Conservation (phyloP, 2,888 invertebrate species). For the Torymus aiolomorphi region DNA sequence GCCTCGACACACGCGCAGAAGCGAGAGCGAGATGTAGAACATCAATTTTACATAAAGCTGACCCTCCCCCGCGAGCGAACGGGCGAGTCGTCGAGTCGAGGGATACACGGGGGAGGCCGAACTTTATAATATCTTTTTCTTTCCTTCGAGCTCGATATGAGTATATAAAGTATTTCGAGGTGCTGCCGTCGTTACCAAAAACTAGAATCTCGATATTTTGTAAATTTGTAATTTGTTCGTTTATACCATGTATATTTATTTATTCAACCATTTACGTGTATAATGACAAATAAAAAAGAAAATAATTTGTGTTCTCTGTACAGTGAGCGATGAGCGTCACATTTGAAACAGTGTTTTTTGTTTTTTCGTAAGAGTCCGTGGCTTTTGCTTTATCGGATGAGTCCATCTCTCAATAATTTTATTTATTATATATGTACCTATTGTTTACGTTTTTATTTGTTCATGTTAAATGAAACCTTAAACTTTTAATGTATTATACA, state of each 20-base stretch:
- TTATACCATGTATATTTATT: slow-evolving; percentile 20
- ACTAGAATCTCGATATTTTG: slow-evolving; percentile 30
- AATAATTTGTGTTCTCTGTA: slow-evolving; percentile 18
- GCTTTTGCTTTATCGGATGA: too few relatives aligned
- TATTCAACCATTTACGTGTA: slow-evolving; percentile 27
- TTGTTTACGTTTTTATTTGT: too few relatives aligned
- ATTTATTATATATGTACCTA: too few relatives aligned
- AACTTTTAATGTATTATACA: too few relatives aligned
- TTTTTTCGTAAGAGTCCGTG: too few relatives aligned
- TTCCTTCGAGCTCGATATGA: slow-evolving; percentile 9
- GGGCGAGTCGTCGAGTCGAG: too few relatives aligned
- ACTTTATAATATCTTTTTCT: background rate
- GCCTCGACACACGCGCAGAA: background rate
- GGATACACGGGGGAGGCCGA: background rate
- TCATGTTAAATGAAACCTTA: too few relatives aligned
- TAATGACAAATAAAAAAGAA: background rate
- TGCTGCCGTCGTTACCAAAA: slow-evolving; percentile 33
- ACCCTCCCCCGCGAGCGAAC: background rate
- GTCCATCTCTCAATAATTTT: too few relatives aligned
- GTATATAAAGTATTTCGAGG: slow-evolving; percentile 30
- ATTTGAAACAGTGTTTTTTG: slow-evolving; percentile 43
- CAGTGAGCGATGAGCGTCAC: background rate
- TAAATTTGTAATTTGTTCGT: slow-evolving; percentile 1
- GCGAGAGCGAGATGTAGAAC: slow-evolving; percentile 5
- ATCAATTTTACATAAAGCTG: slow-evolving; percentile 20